Evolutionary conservation across 2,113 vertebrate species (phyloP).

Genomic region (Silurus meridionalis): DNA sequence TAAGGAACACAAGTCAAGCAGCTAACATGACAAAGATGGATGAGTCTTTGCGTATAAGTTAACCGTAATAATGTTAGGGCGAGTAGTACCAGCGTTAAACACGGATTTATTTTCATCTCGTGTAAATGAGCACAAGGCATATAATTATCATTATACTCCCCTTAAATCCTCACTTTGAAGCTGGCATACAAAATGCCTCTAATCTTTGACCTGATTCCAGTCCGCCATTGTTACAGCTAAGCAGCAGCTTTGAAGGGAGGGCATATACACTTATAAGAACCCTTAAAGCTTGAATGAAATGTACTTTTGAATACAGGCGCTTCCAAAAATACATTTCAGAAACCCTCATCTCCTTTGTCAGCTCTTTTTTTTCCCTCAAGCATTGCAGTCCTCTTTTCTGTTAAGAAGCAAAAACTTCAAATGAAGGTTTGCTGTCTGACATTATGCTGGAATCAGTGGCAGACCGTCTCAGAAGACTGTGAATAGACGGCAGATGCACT

Average conservation of each 20-base stretch:
- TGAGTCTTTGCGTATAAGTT: slow-evolving; percentile 14
- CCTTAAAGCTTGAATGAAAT: slow-evolving; percentile 62
- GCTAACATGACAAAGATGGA: slow-evolving; percentile 10
- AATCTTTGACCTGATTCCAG: slow-evolving; percentile 66
- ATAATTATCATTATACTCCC: slow-evolving; percentile 53
- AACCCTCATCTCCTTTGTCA: slow-evolving; percentile 22
- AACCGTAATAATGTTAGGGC: not conserved
- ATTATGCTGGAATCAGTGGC: slow-evolving; percentile 43
- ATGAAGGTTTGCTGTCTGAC: slow-evolving; percentile 36
- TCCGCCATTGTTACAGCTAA: slow-evolving; percentile 62
- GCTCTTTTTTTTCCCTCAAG: slow-evolving; percentile 23
- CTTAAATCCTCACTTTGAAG: slow-evolving; percentile 63
- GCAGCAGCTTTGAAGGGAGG: slow-evolving; percentile 54
- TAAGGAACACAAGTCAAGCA: not conserved
- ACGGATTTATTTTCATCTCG: slow-evolving; percentile 51
- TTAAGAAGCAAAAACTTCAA: slow-evolving; percentile 49
- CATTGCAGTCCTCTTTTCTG: slow-evolving; percentile 24
- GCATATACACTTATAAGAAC: slow-evolving; percentile 49
- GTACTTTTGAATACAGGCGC: slow-evolving; percentile 52
- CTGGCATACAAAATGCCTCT: slow-evolving; percentile 57
- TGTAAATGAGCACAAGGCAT: slow-evolving; percentile 56
- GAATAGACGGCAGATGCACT: not conserved
- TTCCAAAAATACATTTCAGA: slow-evolving; percentile 35
- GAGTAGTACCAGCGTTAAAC: slow-evolving; percentile 54
- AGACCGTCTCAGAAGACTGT: not conserved